A percentile compares a stretch with the other conserved stretches of the same genome.
Conservation (phyloP, 2,888 invertebrate species). For the Drosophila paranaensis region DNA sequence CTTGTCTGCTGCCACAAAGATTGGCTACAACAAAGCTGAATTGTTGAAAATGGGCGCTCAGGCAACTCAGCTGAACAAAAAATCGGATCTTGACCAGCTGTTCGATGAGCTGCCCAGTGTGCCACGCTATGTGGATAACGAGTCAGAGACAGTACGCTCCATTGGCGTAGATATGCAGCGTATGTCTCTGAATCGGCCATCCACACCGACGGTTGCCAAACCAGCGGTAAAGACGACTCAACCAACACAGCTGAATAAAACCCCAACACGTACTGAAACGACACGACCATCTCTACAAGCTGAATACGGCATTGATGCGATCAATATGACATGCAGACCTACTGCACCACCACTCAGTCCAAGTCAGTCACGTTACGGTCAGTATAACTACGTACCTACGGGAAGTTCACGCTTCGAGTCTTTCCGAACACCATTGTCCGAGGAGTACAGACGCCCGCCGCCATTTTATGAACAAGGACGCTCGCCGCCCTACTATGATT, state of each 20-base stretch:
- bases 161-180: slow-evolving; percentile 28
- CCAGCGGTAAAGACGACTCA: not conserved
- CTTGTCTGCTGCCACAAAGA: slow-evolving; percentile 27
- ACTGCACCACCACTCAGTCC: slow-evolving; percentile 19
- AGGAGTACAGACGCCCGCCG: slow-evolving; percentile 18
- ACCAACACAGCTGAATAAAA: not conserved
- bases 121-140: slow-evolving; percentile 40
- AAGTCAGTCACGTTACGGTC: not conserved
- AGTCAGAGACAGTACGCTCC: slow-evolving; percentile 20
- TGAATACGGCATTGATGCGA: not conserved
- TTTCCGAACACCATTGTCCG: not conserved
- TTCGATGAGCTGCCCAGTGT: slow-evolving; percentile 64
- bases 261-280: not conserved
- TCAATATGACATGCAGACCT: not conserved
- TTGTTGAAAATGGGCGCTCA: slow-evolving; percentile 24
- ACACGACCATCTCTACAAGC: too few relatives aligned
- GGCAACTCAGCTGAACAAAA: slow-evolving; percentile 4
- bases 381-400: slow-evolving; percentile 20
- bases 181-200: slow-evolving; percentile 20
- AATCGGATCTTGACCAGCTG: slow-evolving; percentile 52
- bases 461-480: slow-evolving; percentile 14
- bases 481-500: slow-evolving; percentile 8
- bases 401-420: slow-evolving; percentile 8
- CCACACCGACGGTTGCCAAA: not conserved
- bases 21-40: slow-evolving; percentile 41